These are phyloP conservation scores for Brachionus rotundiformis DNA, from an alignment of 1,140 invertebrate species.

Conservation along the genomic window DNA sequence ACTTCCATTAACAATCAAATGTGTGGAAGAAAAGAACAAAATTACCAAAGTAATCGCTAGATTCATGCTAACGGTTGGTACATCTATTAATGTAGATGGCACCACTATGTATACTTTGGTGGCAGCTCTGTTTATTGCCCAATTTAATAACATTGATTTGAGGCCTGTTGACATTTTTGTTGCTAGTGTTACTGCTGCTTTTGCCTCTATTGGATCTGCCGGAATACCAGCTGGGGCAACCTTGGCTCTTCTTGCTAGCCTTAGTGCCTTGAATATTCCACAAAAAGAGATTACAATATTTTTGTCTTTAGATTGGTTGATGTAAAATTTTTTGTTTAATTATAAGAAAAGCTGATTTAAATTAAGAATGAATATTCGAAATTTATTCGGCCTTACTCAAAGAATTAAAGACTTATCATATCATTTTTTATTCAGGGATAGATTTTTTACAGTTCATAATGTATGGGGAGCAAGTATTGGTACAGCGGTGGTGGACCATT, in stretches of 20 bases:
- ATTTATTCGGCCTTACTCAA: background rate
- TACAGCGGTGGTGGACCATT: background rate
- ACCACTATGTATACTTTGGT: conserved; percentile 68
- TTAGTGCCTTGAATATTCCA: conserved; percentile 87
- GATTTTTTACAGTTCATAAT: conserved; percentile 28
- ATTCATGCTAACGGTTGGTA: conserved; percentile 89
- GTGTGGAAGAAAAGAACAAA: conserved; percentile 85
- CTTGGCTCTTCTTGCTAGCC: conserved; percentile 92
- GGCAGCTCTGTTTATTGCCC: conserved; percentile 73
- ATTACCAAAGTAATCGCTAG: conserved; percentile 85
- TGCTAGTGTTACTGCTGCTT: conserved; percentile 81
- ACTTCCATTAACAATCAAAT: conserved; percentile 86
- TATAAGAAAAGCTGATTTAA: no score
- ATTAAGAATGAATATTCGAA: no score
- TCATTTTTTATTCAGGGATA: conserved; percentile 26
- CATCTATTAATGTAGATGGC: conserved; percentile 68
- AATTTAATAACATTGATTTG: conserved; percentile 69
- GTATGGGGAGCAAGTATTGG: conserved; percentile 36
- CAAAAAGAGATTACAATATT: conserved; percentile 88
- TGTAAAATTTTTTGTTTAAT: background rate
- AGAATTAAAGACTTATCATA: background rate
- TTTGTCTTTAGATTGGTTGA: conserved; percentile 87
- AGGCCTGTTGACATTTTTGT: conserved; percentile 66
- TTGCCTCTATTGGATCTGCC: conserved; percentile 93
- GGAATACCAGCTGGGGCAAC: conserved; percentile 83